phyloP scores from a whole-genome alignment of 2,113 vertebrate species.

The Strigops habroptila region DNA sequence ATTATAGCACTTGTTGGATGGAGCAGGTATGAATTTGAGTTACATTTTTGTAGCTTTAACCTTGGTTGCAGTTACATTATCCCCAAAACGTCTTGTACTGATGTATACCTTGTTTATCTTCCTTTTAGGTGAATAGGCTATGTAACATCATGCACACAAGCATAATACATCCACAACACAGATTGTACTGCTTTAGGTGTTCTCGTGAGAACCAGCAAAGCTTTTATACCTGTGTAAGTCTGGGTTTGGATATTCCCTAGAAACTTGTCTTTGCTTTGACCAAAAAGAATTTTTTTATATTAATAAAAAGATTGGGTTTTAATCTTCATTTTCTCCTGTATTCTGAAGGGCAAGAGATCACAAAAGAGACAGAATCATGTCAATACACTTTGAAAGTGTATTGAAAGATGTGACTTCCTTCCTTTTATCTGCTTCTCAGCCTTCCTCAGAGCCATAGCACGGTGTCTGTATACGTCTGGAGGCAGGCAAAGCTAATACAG shows the following conservation, averaged over 20 bases:
- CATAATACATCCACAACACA: not conserved
- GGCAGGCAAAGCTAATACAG: constrained; percentile 10
- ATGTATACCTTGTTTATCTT: not conserved
- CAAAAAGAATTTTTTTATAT: not conserved
- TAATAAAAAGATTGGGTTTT: not conserved
- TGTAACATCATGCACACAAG: not conserved
- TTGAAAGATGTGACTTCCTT: constrained; percentile 49
- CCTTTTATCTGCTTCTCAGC: constrained; percentile 3
- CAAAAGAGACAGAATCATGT: not conserved
- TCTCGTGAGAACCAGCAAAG: not conserved
- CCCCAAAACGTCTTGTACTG: not conserved
- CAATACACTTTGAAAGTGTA: constrained; percentile 30
- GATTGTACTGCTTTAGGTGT: not conserved
- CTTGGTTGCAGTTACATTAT: not conserved
- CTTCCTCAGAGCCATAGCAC: constrained; percentile 7
- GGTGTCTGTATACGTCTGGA: not conserved
- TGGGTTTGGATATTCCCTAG: not conserved
- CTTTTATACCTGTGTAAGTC: not conserved
- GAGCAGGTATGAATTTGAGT: not conserved
- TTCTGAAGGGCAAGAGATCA: not conserved
- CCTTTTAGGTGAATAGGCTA: not conserved
- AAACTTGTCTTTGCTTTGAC: not conserved
- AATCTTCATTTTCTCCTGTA: not conserved
- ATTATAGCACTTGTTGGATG: not conserved
- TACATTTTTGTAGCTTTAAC: not conserved